Percentiles rank a stretch among this genome's conserved stretches.
Evolutionary conservation across 1,140 invertebrate species (phyloP).

Genomic region (Euwallacea fornicatus): DNA sequence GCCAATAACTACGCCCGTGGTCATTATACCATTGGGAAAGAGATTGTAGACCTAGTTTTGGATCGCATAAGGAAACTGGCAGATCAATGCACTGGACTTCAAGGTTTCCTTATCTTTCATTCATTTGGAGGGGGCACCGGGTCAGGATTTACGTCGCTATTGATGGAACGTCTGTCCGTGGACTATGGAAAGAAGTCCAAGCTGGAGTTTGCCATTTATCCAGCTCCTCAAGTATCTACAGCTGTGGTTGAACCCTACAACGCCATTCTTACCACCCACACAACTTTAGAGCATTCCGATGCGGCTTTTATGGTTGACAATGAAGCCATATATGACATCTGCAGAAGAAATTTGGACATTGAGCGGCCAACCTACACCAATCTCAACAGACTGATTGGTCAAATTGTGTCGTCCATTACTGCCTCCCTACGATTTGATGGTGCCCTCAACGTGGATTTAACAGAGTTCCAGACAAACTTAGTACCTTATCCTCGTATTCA

Average conservation of each 20-base stretch:
- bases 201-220: constrained; percentile 76
- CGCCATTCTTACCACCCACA: constrained; percentile 79
- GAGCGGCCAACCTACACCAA: constrained; percentile 81
- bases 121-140: constrained; percentile 88
- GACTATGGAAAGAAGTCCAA: constrained; percentile 73
- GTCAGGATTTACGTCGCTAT: constrained; percentile 82
- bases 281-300: constrained; percentile 80
- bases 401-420: constrained; percentile 86
- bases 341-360: constrained; percentile 84
- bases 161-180: constrained; percentile 87
- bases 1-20: constrained; percentile 53
- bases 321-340: constrained; percentile 91
- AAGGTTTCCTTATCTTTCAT: constrained; percentile 89
- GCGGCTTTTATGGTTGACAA: constrained; percentile 56
- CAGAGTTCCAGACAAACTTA: constrained; percentile 84
- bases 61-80: constrained; percentile 79
- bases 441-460: constrained; percentile 58
- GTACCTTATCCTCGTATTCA: constrained; percentile 84
- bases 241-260: constrained; percentile 92
- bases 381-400: constrained; percentile 78
- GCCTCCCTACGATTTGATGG: constrained; percentile 88
- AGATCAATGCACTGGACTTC: constrained; percentile 83
- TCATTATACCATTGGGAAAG: constrained; percentile 90
- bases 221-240: constrained; percentile 85
- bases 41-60: constrained; percentile 79